These are phyloP conservation scores for Blennius ocellaris DNA, from an alignment of 2,113 vertebrate species.

Conservation along the genomic window DNA sequence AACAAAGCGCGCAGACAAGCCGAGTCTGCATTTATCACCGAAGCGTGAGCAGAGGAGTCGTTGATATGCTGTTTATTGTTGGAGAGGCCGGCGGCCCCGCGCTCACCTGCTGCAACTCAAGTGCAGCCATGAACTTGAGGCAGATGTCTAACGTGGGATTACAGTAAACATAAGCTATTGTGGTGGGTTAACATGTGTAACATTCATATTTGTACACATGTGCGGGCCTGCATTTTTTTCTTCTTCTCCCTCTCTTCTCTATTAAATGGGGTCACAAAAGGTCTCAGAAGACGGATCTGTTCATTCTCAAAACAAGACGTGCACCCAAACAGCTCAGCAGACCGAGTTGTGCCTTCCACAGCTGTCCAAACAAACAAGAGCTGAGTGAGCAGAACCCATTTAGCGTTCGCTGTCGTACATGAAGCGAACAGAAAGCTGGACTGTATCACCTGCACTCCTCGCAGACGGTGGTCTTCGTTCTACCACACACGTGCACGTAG, in stretches of 20 bases:
- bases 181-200: no score
- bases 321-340: slow-evolving; percentile 4
- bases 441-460: no score
- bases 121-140: slow-evolving; percentile 62
- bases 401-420: no score
- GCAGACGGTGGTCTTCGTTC: no score
- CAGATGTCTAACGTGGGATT: slow-evolving; percentile 44
- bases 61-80: slow-evolving; percentile 75
- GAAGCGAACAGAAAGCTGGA: no score
- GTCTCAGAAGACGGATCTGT: slow-evolving; percentile 1
- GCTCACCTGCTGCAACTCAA: slow-evolving; percentile 63
- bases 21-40: slow-evolving; percentile 54
- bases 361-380: not conserved
- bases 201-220: no score
- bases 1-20: slow-evolving; percentile 51
- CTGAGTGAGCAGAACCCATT: no score
- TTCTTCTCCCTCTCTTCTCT: not conserved
- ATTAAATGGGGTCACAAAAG: not conserved
- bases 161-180: not conserved
- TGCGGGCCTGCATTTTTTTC: not conserved
- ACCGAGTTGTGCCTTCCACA: slow-evolving; percentile 7
- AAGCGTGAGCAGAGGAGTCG: slow-evolving; percentile 51
- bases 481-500: slow-evolving; percentile 18
- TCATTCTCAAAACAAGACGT: slow-evolving; percentile 19
- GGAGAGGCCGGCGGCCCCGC: slow-evolving; percentile 42